Evolutionary conservation across 2,113 vertebrate genomes (phyloP).

Genomic region (Tauraco erythrolophus): DNA sequence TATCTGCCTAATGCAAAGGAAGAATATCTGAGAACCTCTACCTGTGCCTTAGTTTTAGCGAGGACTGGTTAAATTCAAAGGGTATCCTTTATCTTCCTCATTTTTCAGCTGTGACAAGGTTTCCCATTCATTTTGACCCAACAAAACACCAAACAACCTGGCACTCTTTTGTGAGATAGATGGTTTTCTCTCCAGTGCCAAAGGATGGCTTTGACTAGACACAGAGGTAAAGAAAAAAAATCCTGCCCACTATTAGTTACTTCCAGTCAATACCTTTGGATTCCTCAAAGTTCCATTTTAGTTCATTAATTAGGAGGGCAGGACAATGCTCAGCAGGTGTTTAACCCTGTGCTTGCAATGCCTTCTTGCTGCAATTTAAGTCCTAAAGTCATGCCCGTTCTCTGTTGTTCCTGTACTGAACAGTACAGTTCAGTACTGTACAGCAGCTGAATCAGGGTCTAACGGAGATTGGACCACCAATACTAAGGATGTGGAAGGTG

Average conservation of each 20-base stretch:
- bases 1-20: neutral
- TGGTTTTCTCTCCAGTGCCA: neutral
- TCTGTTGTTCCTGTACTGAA: neutral
- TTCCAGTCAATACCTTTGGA: neutral
- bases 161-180: neutral
- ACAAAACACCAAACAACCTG: neutral
- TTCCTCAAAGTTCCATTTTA: neutral
- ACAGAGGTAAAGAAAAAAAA: neutral
- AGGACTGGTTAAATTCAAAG: neutral
- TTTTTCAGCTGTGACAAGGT: neutral
- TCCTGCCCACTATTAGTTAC: neutral
- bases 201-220: neutral
- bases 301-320: neutral
- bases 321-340: neutral
- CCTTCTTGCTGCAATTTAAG: neutral
- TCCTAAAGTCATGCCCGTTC: neutral
- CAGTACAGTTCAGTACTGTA: no score
- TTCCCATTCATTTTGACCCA: neutral
- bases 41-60: neutral
- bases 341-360: neutral
- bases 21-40: neutral
- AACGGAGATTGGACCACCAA: neutral
- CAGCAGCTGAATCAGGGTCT: neutral
- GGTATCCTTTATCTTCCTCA: neutral
- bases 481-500: neutral